Evolutionary conservation across 2,797 vertebrate species (phyloP).

Genomic region (Lateolabrax maculatus): DNA sequence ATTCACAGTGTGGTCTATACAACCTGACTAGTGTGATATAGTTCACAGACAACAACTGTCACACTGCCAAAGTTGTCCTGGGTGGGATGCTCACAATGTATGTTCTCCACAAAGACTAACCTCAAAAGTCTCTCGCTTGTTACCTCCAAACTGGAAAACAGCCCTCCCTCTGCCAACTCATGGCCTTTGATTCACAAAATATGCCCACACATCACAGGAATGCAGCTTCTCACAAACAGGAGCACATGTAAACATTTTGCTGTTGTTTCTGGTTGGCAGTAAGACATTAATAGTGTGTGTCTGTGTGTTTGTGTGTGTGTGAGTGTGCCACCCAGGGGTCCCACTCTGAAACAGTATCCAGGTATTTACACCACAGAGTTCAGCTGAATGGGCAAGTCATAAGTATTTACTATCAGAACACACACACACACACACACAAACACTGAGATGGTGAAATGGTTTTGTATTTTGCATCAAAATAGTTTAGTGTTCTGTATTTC

Average conservation of each 20-base stretch:
- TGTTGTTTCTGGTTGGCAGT: neutral
- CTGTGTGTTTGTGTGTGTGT: neutral
- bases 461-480: too few species aligned
- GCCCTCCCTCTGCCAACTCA: constrained; percentile 26
- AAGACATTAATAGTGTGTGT: neutral
- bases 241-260: neutral
- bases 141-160: constrained; percentile 6
- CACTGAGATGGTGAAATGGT: too few species aligned
- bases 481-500: too few species aligned
- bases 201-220: constrained; percentile 21
- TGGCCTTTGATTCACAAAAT: constrained; percentile 39
- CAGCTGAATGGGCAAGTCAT: constrained; percentile 30
- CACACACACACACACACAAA: constrained; percentile 19
- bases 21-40: too few species aligned
- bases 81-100: too few species aligned
- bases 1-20: too few species aligned
- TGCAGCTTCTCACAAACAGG: neutral
- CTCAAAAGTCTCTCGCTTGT: too few species aligned
- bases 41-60: too few species aligned
- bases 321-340: neutral
- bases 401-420: constrained; percentile 24
- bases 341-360: constrained; percentile 13
- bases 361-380: constrained; percentile 16
- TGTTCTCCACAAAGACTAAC: too few species aligned
- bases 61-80: too few species aligned